Base-by-base conservation (phyloP, 2,888 invertebrate species). In the Crematogaster levior region DNA sequence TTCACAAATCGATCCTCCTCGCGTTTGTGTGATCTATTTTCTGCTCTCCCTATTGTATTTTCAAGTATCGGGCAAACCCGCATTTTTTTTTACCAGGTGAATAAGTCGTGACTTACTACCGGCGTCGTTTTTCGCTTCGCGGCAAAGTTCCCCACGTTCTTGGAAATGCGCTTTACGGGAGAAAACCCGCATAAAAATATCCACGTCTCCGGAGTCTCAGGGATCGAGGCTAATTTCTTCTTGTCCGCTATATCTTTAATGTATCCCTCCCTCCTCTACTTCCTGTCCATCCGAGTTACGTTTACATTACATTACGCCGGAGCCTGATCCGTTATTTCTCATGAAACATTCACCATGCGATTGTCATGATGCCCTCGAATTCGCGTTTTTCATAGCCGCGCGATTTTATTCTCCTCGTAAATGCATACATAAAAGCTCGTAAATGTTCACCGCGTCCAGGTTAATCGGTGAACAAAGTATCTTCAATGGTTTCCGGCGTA, bases 181-280 rank as follows among this genome's bases (percentile, higher is more conserved):
- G 74, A 60, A 63, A 81, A 46, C 75, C 58, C 77, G 73, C 85
- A 86, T 84, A 80, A 82, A 86, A 84, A 86, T 84, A 80, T 66
- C 37, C 74, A 43, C 84, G 46, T 56, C 48, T 51, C 58, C 34
- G 34, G 83, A 81, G 70, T 81, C 80, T 58, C 65, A 15, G 58
- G 72, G 84, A 58, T 74, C 82, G 43, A 63, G 81, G 77, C 73
- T 86, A 88, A 86, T 88, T 86, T 84, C 86, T 86, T 80, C 84
- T 82, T 60, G 68, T 56, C 51, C 46, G 24, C 53, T 40, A 18
- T 37, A 48, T 70, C 72, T 87, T 75, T 87, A 73, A 83, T 74
- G 82, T 48, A 61, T 68, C 40, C 12, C 43, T 24, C 40, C 53
- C 40, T 9, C 0, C 34, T 51, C 18, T 40, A n/a, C 0, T 24